phyloP scores from a whole-genome alignment of 2,888 invertebrate species.

The Chloroclystis v-ata region DNA sequence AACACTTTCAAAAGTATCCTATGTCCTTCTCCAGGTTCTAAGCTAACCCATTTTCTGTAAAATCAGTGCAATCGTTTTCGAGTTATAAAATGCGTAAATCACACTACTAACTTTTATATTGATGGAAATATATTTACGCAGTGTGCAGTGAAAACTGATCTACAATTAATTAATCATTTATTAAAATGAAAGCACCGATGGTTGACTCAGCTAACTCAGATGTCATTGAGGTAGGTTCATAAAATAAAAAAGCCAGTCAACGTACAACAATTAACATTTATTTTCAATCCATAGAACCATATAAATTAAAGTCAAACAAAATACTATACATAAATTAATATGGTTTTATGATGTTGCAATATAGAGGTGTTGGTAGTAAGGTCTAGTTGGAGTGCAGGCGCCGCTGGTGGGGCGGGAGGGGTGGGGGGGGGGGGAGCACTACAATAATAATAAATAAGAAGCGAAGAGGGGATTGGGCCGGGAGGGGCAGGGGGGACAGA shows the following conservation, averaged over 20 bases:
- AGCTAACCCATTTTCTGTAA: no score
- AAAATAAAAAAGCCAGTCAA: conserved; percentile 51
- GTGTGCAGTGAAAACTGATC: no score
- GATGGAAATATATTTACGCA: no score
- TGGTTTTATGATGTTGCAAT: conserved; percentile 65
- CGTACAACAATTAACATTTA: conserved; percentile 76
- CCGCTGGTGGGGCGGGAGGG: conserved; percentile 6
- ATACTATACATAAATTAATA: conserved; percentile 68
- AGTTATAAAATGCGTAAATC: no score
- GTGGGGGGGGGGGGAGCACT: conserved; percentile 16
- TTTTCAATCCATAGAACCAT: conserved; percentile 76
- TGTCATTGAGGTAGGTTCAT: no score
- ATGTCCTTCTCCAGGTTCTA: no score
- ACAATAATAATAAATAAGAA: conserved; percentile 40
- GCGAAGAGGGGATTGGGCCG: conserved; percentile 50
- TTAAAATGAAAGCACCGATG: no score
- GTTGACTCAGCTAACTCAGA: no score
- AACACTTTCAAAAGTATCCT: no score
- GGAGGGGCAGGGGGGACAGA: conserved; percentile 41
- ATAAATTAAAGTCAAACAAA: conserved; percentile 71
- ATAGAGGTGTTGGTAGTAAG: conserved; percentile 15
- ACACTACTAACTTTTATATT: no score
- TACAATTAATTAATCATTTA: no score
- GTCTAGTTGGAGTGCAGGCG: conserved; percentile 8
- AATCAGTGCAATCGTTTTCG: no score